phyloP scores from a whole-genome alignment of 92 coral and sea anemone species.

The Palythoa caribaeorum region DNA sequence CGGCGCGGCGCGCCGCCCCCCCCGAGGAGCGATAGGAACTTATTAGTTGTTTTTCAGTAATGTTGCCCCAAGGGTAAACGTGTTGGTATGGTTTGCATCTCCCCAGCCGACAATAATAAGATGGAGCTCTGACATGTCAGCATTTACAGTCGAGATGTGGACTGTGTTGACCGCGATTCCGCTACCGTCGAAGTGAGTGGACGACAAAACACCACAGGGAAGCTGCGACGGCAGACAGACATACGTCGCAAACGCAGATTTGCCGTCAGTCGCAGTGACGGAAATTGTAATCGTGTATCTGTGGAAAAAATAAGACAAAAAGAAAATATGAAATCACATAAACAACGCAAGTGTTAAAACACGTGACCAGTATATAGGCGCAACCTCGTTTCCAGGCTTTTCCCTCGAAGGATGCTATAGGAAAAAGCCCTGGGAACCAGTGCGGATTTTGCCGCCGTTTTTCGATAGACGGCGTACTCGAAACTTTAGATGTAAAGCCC shows the following conservation, averaged over 20 bases:
- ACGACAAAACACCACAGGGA: constrained; percentile 62
- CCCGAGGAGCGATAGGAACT: too few relatives aligned
- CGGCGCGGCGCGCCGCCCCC: too few relatives aligned
- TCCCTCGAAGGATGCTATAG: too few relatives aligned
- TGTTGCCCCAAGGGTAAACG: constrained; percentile 73
- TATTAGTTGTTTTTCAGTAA: background rate
- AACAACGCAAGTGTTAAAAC: background rate
- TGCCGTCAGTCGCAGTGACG: constrained; percentile 67
- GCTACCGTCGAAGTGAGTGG: constrained; percentile 75
- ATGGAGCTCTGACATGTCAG: constrained; percentile 62
- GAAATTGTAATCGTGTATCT: constrained; percentile 72
- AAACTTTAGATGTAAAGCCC: too few relatives aligned
- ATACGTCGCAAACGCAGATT: constrained; percentile 82
- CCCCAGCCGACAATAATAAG: constrained; percentile 81
- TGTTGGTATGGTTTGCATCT: constrained; percentile 71
- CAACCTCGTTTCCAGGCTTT: too few relatives aligned
- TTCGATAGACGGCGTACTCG: too few relatives aligned
- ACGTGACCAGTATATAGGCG: background rate
- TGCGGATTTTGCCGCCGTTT: too few relatives aligned
- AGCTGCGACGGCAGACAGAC: constrained; percentile 67
- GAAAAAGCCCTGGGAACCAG: too few relatives aligned
- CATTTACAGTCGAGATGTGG: constrained; percentile 64
- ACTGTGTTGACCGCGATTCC: constrained; percentile 76
- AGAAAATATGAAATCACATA: background rate
- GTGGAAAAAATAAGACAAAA: background rate